Evolutionary conservation across 1,140 invertebrate species (phyloP).

Genomic region (Zaprionus africanus): DNA sequence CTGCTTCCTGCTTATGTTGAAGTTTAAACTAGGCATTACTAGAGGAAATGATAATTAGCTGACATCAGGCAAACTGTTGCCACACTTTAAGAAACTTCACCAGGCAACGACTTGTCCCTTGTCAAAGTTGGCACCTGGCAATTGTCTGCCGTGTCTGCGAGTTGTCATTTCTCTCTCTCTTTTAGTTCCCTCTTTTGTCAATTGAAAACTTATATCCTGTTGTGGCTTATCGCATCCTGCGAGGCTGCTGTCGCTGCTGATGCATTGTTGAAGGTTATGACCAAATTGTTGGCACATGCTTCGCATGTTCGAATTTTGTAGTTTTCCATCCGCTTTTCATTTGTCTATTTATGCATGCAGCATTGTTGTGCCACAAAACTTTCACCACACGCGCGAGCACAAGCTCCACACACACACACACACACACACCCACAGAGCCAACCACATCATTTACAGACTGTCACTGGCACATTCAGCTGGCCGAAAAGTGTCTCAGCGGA

Average conservation of each 20-base stretch:
- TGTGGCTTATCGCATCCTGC: constrained; percentile 41
- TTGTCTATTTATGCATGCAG: constrained; percentile 49
- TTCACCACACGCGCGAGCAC: constrained; percentile 27
- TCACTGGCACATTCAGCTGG: constrained; percentile 18
- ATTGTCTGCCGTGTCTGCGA: constrained; percentile 20
- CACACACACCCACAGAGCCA: constrained; percentile 17
- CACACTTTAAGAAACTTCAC: background rate
- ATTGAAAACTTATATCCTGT: constrained; percentile 53
- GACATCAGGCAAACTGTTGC: background rate
- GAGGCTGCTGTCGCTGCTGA: constrained; percentile 13
- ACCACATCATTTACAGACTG: constrained; percentile 58
- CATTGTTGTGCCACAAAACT: constrained; percentile 47
- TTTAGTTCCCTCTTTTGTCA: constrained; percentile 16
- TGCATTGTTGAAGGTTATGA: constrained; percentile 66
- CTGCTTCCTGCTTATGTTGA: background rate
- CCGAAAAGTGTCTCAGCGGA: constrained; percentile 14
- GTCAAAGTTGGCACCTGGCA: constrained; percentile 10
- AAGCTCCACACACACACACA: background rate
- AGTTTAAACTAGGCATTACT: background rate
- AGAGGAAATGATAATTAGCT: constrained; percentile 17
- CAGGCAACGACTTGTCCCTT: background rate
- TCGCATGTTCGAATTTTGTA: constrained; percentile 51
- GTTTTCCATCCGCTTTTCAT: constrained; percentile 29
- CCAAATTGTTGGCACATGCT: constrained; percentile 69
- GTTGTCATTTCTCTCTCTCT: constrained; percentile 22